These are phyloP conservation scores for Caranx melampygus DNA, from an alignment of 2,113 vertebrate species.

Conservation along the genomic window DNA sequence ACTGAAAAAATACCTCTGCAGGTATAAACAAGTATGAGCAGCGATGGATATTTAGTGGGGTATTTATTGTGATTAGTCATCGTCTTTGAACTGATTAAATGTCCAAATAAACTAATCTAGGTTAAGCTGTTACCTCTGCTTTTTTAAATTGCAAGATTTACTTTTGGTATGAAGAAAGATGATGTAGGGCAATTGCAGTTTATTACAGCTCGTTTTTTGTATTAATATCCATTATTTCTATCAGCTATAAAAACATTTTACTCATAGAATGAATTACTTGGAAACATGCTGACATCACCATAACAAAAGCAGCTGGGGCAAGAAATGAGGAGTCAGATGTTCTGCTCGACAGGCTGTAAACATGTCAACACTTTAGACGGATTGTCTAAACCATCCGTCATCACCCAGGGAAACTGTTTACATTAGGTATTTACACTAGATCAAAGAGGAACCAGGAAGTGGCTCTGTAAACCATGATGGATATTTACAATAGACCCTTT, in stretches of 20 bases:
- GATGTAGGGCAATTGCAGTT: background rate
- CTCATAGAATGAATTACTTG: background rate
- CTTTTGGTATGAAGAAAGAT: background rate
- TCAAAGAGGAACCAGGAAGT: background rate
- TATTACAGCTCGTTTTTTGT: background rate
- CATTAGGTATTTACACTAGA: background rate
- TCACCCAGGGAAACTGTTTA: background rate
- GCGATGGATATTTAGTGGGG: background rate
- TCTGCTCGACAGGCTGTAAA: background rate
- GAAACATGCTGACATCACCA: background rate
- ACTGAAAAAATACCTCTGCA: constrained; percentile 29
- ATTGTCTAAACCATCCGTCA: background rate
- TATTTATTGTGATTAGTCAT: background rate
- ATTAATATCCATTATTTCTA: background rate
- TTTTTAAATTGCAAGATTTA: constrained; percentile 5
- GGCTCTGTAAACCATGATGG: background rate
- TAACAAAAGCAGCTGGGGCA: background rate
- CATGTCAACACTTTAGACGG: background rate
- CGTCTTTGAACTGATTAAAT: background rate
- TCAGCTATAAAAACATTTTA: background rate
- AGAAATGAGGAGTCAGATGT: background rate
- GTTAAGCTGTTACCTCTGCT: background rate
- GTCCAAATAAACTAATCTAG: background rate
- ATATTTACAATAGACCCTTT: background rate
- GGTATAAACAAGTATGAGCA: constrained; percentile 18